Base-by-base conservation (phyloP, 2,888 invertebrate genomes). In the Boloria euphrosyne region DNA sequence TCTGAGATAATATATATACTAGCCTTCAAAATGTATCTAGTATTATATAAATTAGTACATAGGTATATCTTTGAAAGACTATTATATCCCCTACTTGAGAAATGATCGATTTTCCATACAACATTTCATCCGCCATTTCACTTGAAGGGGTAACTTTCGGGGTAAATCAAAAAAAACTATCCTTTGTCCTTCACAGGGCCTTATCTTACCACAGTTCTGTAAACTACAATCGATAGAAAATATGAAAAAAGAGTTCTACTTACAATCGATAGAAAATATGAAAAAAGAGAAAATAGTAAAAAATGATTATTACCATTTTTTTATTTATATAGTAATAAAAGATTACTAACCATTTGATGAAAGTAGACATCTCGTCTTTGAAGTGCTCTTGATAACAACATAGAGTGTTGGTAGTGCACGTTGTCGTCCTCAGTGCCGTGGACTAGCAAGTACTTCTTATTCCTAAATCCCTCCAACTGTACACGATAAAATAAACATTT, bases 381-480 rank as follows among this genome's bases (percentile, higher is more conserved):
- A 73, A 99, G 93, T 66, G 96, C 94, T 81, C 97, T 95, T 2
- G 98, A 96, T 76, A 99, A 93, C 81, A 98, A 94, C 95, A 99
- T 97, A 7, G 98, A 96, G 85, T 99, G 98, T 83, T 99, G 99
- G 87, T 98, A 99, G 86, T 99, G 99, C 0, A 99, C 99, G 86
- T 99, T 99, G 84, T 98, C 97, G 80, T 98, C 98, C 16, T 96
- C 95, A 2, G 98, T 98, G 65, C 99, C 99, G 86, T 99, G 99
- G 68, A 98, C 95, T 62, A 99, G 87, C 83, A 98, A 95, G 87
- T 96, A 98, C 71, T 95, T 94, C 84, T 98, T 98, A 77, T 94
- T 93, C 14, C 93, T 86, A 71, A 93, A 84, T 0, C 89, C 83
- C 3, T 84, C 85, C 71, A 83, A 87, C 91, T 92, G 59, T 4